These are phyloP conservation scores for Baryphthengus martii DNA, from an alignment of 2,113 vertebrate genomes.

Conservation along the genomic window DNA sequence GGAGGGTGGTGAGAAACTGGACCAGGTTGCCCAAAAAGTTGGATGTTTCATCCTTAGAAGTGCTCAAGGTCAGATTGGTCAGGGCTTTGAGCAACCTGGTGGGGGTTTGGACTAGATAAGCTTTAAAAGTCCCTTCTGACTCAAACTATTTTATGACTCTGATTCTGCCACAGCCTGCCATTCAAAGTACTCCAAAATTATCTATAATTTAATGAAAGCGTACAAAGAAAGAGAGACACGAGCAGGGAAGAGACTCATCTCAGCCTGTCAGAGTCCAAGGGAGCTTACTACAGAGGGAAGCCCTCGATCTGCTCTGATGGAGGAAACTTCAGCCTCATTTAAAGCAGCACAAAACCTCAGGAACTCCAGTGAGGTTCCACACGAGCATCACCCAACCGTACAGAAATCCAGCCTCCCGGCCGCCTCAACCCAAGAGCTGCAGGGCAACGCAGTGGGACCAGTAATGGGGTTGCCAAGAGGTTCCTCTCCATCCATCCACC, in stretches of 20 bases:
- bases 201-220: fast-evolving
- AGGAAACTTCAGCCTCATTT: not conserved
- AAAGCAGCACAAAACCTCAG: not conserved
- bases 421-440: fast-evolving
- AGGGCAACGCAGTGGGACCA: not conserved
- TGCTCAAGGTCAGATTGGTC: not conserved
- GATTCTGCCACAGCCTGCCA: fast-evolving
- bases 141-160: not conserved
- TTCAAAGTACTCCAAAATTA: not conserved
- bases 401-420: fast-evolving
- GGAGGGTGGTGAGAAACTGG: not conserved
- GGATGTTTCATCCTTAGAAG: not conserved
- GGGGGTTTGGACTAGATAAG: not conserved
- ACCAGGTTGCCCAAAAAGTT: not conserved
- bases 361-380: not conserved
- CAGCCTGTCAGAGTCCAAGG: fast-evolving
- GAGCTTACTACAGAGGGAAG: not conserved
- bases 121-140: not conserved
- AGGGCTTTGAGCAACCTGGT: not conserved
- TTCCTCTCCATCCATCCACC: not conserved
- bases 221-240: not conserved
- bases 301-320: fast-evolving
- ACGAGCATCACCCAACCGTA: fast-evolving
- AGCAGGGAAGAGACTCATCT: not conserved
- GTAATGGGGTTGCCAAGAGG: fast-evolving